Conservation (phyloP, 2,113 vertebrate species). For the Arothron firmamentum region DNA sequence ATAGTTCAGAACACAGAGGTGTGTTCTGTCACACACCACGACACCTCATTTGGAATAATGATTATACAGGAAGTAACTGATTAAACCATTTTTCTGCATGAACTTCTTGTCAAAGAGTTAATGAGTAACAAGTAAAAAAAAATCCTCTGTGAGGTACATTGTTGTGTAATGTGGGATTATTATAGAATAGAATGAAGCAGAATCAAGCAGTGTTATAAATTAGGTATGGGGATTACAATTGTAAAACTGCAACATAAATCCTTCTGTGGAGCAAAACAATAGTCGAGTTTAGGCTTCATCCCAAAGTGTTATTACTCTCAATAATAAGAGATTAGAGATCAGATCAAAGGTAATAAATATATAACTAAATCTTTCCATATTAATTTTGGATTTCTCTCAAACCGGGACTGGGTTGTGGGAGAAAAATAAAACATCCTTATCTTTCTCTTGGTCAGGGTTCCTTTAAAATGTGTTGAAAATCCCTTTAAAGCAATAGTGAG, state of each 20-base stretch:
- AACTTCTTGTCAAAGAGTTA: neutral
- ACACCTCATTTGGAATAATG: constrained; percentile 10
- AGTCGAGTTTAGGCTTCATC: no score
- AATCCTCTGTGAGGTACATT: neutral
- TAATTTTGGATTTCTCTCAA: no score
- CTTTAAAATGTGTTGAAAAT: no score
- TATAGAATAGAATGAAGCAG: neutral
- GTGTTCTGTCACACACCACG: constrained; percentile 6
- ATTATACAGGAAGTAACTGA: constrained; percentile 2
- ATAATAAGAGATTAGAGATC: no score
- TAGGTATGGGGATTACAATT: neutral
- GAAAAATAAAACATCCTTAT: neutral
- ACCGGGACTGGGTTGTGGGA: neutral
- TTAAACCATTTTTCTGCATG: neutral
- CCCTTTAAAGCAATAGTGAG: no score
- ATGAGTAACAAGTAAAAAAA: neutral
- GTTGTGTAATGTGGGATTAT: neutral
- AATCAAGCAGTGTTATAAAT: neutral
- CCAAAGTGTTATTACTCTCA: no score
- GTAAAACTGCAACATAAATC: neutral
- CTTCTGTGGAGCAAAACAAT: no score
- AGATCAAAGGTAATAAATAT: no score
- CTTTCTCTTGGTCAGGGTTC: no score
- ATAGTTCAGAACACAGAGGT: neutral
- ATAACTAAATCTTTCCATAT: no score